These are phyloP conservation scores for Taurulus bubalis DNA, from an alignment of 2,113 vertebrate genomes.

Conservation along the genomic window DNA sequence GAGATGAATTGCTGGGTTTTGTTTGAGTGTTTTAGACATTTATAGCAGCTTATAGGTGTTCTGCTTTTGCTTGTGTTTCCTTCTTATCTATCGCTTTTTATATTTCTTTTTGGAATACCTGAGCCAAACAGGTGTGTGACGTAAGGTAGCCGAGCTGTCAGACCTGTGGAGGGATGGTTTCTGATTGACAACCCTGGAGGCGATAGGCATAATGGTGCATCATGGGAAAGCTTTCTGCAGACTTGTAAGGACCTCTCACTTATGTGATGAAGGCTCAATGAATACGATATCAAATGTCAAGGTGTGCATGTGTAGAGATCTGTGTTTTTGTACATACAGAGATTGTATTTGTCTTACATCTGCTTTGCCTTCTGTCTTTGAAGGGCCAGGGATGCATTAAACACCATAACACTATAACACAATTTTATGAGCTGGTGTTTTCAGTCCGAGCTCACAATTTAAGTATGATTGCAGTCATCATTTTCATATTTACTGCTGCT, in stretches of 20 bases:
- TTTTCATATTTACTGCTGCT: not conserved
- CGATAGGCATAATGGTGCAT: slow-evolving; percentile 60
- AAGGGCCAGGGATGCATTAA: not conserved
- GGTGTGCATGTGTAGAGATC: slow-evolving; percentile 17
- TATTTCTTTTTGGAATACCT: slow-evolving; percentile 51
- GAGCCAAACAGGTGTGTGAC: slow-evolving; percentile 72
- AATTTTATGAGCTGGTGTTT: not conserved
- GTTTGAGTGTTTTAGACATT: slow-evolving; percentile 15
- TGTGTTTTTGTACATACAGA: slow-evolving; percentile 7
- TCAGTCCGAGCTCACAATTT: not conserved
- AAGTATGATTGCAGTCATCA: not conserved
- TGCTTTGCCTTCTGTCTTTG: slow-evolving; percentile 3
- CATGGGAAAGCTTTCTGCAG: slow-evolving; percentile 65
- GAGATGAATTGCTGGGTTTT: slow-evolving; percentile 16
- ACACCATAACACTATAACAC: not conserved
- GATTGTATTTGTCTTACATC: not conserved
- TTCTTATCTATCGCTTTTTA: slow-evolving; percentile 36
- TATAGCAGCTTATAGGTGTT: not conserved
- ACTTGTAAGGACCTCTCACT: slow-evolving; percentile 63
- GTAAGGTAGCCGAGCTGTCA: slow-evolving; percentile 63
- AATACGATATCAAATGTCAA: slow-evolving; percentile 55
- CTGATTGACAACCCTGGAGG: slow-evolving; percentile 70
- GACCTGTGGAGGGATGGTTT: slow-evolving; percentile 51
- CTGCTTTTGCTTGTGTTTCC: slow-evolving; percentile 7
- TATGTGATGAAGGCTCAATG: slow-evolving; percentile 54